phyloP scores from a whole-genome alignment of 2,797 vertebrate genomes.

The Crypturellus tataupa region DNA sequence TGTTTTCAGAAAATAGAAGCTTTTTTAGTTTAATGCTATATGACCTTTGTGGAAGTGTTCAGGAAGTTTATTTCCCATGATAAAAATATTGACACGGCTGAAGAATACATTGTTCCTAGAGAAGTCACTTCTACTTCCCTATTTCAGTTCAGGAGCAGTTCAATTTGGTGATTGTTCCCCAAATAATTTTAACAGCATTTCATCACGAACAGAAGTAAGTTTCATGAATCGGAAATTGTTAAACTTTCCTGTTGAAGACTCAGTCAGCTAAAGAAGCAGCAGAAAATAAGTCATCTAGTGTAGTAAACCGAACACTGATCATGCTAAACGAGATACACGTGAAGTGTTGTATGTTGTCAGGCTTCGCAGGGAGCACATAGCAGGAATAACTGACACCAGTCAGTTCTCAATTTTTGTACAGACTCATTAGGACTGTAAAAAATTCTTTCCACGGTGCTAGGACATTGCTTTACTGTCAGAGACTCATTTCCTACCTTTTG shows the following conservation, averaged over 20 bases:
- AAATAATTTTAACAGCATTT: not conserved
- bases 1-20: not conserved
- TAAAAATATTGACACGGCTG: not conserved
- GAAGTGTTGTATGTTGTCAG: not conserved
- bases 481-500: not conserved
- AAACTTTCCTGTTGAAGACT: constrained; percentile 25
- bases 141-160: not conserved
- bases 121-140: not conserved
- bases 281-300: not conserved
- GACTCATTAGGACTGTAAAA: not conserved
- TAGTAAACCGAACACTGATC: not conserved
- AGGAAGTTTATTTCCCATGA: not conserved
- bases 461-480: not conserved
- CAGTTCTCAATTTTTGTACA: not conserved
- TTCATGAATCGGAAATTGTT: constrained; percentile 22
- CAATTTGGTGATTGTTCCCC: not conserved
- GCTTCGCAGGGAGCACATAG: not conserved
- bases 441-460: not conserved
- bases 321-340: not conserved
- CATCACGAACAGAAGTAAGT: constrained; percentile 4
- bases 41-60: not conserved
- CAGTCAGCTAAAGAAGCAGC: not conserved
- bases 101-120: not conserved
- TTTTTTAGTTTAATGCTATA: not conserved
- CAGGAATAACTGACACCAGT: not conserved